Base-by-base conservation (phyloP, 2,888 invertebrate species). In the Dugesia japonica region DNA sequence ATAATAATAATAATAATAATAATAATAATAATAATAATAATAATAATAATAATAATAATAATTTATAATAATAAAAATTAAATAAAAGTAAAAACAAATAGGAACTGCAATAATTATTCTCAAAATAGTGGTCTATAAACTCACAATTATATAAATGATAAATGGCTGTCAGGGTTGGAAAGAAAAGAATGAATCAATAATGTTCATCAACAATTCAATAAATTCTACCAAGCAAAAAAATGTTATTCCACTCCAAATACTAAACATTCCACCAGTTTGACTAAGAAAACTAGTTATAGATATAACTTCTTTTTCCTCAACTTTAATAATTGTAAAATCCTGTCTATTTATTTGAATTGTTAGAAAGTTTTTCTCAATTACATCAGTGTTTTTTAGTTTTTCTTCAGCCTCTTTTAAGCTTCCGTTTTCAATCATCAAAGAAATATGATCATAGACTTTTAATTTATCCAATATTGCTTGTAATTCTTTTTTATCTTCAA, bases 231-330 rank as follows among this genome's bases (percentile, higher is more conserved):
- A 26, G 27, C 27, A 75, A 20, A 75, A 56, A 26, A 75, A 26
- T 26, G 75, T 75, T 20, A 75, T 33, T 26, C 75, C 75, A 71
- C 33, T 73, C 27, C 56, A 75, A 26, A 75, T 75, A 1, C 56
- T 56, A n/a, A 75, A 73, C 73, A 75, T 33, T 20, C 75, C 75
- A 20, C 75, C 75, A 20, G 72, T 73, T 42, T 75, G 75, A 17
- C 33, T 31, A 4, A 75, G 75, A 4, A 75, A 72, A 27, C 71
- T 73, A 0, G 75, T 75, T 26, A 75, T 33, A 1, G 75, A 75
- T 15, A 75, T 23, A 42, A 75, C 75, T 28, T 75, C 75, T 42
- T 75, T 75, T 23, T 75, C 75, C 27, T 75, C 75, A 0, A 75
- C 72, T 73, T 23, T 33, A 20, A 56, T 56, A 33, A 75, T 26